Evolutionary conservation across 2,888 invertebrate species (phyloP), one percentile per base, ranked within the genome.

Genomic region (Torymus auratus): DNA sequence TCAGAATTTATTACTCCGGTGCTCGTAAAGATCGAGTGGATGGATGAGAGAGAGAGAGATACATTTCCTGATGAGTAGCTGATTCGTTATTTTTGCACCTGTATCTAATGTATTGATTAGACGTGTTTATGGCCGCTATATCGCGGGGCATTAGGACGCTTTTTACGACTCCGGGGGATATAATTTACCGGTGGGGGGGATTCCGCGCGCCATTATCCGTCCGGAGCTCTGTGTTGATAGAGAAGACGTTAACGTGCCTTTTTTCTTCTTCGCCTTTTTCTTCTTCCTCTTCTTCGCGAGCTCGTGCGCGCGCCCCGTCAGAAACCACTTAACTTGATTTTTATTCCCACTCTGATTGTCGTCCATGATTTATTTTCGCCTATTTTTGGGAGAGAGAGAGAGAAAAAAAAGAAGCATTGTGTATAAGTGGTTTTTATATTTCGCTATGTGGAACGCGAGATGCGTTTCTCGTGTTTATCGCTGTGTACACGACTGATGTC

Each of bases 281-380:
- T 28, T 28, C 28, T 28, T 28, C 28, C 7, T 41, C 41, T 41
- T 41, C 41, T 41, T 41, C 7, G 41, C 41, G 7, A 41, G 41
- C 5, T 1, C 41, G 1, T 7, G 41, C 7, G 15, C 55, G 41
- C 7, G 15, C 55, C 20, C 58, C 14, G 60, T 70, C 70, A n/a
- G 61, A 78, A 81, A 81, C 41, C 81, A 78, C 81, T 81, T 81
- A 78, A 70, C 68, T 56, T 65, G 55, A 70, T 77, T 70, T 81
- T 74, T 78, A 78, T 78, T 64, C 60, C 81, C 15, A 20, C 61
- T 74, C 41, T 74, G 68, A 77, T 74, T 73, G 28, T 28, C 12
- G 13, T 11, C 41, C 15, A 23, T 73, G 73, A 81, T 78, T 78
- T 74, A 74, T 70, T 56, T 28, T 17, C 70, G 23, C 23, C 52